These are phyloP conservation scores for Hyposoter dolosus DNA, from an alignment of 2,888 invertebrate species.

Conservation along the genomic window DNA sequence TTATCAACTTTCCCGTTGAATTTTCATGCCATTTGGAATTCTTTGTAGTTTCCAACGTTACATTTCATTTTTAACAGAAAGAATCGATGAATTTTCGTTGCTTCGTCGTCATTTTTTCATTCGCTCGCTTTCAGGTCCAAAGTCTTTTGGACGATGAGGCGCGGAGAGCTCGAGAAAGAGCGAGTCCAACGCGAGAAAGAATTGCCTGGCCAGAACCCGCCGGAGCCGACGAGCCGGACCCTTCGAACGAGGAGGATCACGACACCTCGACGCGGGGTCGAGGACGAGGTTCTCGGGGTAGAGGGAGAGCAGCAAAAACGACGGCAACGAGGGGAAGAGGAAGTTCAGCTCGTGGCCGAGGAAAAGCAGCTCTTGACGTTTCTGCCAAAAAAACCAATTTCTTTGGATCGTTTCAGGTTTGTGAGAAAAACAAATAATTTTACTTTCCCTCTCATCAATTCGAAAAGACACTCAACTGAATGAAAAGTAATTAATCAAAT, in stretches of 20 bases:
- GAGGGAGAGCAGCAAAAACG: slow-evolving; percentile 43
- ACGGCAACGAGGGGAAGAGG: slow-evolving; percentile 33
- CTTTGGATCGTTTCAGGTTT: background rate
- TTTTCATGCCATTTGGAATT: background rate
- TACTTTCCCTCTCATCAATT: background rate
- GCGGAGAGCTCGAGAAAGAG: slow-evolving; percentile 24
- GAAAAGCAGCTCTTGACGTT: slow-evolving; percentile 22
- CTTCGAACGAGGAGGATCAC: slow-evolving; percentile 5
- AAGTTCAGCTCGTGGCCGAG: slow-evolving; percentile 34
- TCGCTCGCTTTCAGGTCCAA: slow-evolving; percentile 18
- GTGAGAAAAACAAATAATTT: background rate
- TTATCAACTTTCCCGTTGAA: background rate
- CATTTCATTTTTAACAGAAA: background rate
- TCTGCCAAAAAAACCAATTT: slow-evolving; percentile 9
- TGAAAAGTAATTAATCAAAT: too few species aligned
- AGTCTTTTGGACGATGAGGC: slow-evolving; percentile 23
- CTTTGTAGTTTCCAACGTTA: background rate
- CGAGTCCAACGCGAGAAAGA: background rate
- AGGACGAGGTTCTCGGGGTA: slow-evolving; percentile 55
- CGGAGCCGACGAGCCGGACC: background rate
- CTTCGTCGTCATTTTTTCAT: background rate
- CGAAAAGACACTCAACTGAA: too few species aligned
- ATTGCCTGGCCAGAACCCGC: too few species aligned
- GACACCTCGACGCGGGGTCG: slow-evolving; percentile 23
- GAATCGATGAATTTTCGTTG: background rate